Percentiles rank a stretch among this genome's conserved stretches.
phyloP scores from a whole-genome alignment of 2,797 vertebrate species.

The Cyclopterus lumpus region DNA sequence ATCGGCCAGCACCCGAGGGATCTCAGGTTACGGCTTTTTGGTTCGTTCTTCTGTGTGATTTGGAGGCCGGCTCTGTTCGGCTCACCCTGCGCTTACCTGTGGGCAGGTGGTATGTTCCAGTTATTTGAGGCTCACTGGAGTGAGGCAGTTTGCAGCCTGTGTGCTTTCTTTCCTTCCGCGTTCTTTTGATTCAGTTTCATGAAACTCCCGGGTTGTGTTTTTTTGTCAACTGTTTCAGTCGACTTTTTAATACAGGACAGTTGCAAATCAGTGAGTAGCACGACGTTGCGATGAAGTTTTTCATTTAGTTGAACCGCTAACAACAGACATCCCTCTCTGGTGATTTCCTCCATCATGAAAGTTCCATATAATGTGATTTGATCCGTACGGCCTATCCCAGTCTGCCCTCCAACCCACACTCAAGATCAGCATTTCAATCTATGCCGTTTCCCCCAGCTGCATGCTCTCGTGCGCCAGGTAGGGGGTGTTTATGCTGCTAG shows the following conservation, averaged over 20 bases:
- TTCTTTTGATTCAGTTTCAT: background rate
- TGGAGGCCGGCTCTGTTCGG: too few species aligned
- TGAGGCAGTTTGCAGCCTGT: too few species aligned
- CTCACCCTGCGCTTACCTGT: too few species aligned
- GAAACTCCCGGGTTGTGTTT: background rate
- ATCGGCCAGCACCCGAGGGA: too few species aligned
- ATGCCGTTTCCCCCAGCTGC: background rate
- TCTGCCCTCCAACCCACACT: background rate
- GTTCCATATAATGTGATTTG: background rate
- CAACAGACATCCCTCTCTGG: background rate
- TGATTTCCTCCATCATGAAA: background rate
- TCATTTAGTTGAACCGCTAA: background rate
- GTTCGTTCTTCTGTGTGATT: too few species aligned
- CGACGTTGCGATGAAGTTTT: background rate
- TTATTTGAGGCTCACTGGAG: too few species aligned
- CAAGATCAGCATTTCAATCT: background rate
- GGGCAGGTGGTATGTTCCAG: too few species aligned
- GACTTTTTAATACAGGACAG: too few species aligned
- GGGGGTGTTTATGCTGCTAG: background rate
- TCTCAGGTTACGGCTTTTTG: too few species aligned
- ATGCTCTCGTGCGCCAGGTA: background rate
- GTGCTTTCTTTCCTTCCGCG: background rate
- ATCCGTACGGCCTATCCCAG: background rate
- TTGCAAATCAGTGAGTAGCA: background rate
- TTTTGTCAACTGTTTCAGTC: too few species aligned